phyloP scores from a whole-genome alignment of 1,140 invertebrate genomes.

The Stenopsyche tienmushanensis region DNA sequence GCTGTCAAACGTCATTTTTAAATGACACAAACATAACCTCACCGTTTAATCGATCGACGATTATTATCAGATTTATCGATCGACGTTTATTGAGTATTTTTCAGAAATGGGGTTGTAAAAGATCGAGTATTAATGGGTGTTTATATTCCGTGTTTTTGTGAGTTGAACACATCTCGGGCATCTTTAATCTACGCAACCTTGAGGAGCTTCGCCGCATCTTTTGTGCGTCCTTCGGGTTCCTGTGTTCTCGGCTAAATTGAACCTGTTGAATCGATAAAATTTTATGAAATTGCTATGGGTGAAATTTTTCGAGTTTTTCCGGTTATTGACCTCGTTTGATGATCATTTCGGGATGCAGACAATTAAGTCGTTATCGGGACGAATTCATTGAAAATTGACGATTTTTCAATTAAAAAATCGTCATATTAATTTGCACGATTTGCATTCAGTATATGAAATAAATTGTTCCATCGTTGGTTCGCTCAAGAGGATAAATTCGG shows the following conservation, averaged over 20 bases:
- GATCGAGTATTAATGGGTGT: too few species aligned
- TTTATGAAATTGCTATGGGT: slow-evolving; percentile 25
- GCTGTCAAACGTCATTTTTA: too few species aligned
- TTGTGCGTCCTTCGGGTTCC: slow-evolving; percentile 26
- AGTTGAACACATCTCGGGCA: neutral
- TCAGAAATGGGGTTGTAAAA: too few species aligned
- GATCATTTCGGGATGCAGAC: neutral
- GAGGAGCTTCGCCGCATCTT: slow-evolving; percentile 12
- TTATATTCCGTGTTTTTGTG: too few species aligned
- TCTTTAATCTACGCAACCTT: slow-evolving; percentile 25
- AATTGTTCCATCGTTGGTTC: neutral
- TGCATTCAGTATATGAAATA: neutral
- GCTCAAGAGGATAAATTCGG: neutral
- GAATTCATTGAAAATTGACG: too few species aligned
- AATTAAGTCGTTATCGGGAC: too few species aligned
- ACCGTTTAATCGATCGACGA: too few species aligned
- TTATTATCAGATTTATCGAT: too few species aligned
- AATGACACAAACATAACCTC: too few species aligned
- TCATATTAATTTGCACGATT: too few species aligned
- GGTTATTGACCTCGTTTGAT: neutral
- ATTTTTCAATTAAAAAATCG: too few species aligned
- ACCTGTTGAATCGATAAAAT: slow-evolving; percentile 31
- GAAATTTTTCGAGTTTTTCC: slow-evolving; percentile 22
- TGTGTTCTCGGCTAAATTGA: slow-evolving; percentile 27
- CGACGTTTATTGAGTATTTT: too few species aligned